These are phyloP conservation scores for Indicator indicator DNA, from an alignment of 2,113 vertebrate species.

Conservation along the genomic window DNA sequence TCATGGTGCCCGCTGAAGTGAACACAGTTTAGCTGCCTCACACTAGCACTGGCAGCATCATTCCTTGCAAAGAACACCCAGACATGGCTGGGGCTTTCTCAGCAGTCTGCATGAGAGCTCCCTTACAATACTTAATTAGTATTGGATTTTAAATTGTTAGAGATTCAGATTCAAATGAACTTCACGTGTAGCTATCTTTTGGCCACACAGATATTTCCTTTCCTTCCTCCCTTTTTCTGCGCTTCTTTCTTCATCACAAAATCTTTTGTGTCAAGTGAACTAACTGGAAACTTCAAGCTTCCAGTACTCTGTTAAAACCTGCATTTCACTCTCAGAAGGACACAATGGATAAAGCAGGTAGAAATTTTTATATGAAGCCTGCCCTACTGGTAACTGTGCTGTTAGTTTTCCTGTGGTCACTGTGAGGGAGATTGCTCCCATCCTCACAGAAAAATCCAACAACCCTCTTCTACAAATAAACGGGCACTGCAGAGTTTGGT, in stretches of 20 bases:
- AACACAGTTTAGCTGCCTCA: background rate
- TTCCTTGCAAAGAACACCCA: background rate
- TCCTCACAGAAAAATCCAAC: rapidly evolving
- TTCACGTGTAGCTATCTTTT: background rate
- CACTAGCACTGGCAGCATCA: background rate
- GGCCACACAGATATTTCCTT: background rate
- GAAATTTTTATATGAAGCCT: background rate
- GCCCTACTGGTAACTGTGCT: background rate
- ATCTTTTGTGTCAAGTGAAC: background rate
- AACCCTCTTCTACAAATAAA: background rate
- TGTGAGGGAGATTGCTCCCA: background rate
- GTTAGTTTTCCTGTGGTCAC: background rate
- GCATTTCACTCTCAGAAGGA: background rate
- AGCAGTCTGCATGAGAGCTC: background rate
- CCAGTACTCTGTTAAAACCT: background rate
- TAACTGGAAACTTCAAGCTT: background rate
- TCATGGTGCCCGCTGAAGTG: background rate
- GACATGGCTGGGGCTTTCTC: background rate
- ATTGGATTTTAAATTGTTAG: background rate
- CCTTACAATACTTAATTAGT: background rate
- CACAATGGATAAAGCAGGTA: background rate
- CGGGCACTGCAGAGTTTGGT: background rate
- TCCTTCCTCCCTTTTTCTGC: background rate
- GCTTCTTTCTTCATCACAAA: background rate
- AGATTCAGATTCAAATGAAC: background rate